These are phyloP conservation scores for Hippotragus niger DNA, from an alignment of 2,113 vertebrate genomes.

Conservation along the genomic window DNA sequence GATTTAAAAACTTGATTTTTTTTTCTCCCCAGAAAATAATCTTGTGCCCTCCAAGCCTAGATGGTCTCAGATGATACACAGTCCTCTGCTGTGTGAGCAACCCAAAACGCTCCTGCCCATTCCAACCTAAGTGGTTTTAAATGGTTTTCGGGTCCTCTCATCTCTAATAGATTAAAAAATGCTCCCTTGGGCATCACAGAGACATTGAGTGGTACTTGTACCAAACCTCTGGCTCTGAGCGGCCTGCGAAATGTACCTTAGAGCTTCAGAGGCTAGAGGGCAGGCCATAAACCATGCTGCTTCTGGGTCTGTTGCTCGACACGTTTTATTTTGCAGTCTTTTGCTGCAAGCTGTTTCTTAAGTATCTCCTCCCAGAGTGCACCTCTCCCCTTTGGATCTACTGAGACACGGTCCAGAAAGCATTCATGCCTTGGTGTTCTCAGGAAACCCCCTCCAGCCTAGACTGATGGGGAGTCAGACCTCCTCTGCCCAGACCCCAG, in stretches of 20 bases:
- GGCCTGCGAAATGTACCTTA: not conserved
- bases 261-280: constrained; percentile 1
- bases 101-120: constrained; percentile 6
- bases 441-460: not conserved
- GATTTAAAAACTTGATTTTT: not conserved
- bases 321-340: not conserved
- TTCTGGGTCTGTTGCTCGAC: not conserved
- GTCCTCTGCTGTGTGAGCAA: not conserved
- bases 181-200: constrained; percentile 34
- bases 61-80: not conserved
- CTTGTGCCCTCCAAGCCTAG: not conserved
- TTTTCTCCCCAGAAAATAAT: not conserved
- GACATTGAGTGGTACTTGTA: constrained; percentile 34
- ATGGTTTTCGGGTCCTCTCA: constrained; percentile 51
- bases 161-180: constrained; percentile 61
- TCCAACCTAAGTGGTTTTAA: constrained; percentile 41
- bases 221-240: not conserved
- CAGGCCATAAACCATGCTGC: constrained; percentile 19
- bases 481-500: not conserved
- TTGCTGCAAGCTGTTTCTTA: not conserved
- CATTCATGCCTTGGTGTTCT: not conserved
- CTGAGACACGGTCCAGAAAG: not conserved
- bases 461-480: not conserved
- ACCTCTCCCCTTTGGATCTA: not conserved
- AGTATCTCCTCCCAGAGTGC: not conserved